Conservation (phyloP, 2,113 vertebrate genomes). For the Isurus oxyrinchus region DNA sequence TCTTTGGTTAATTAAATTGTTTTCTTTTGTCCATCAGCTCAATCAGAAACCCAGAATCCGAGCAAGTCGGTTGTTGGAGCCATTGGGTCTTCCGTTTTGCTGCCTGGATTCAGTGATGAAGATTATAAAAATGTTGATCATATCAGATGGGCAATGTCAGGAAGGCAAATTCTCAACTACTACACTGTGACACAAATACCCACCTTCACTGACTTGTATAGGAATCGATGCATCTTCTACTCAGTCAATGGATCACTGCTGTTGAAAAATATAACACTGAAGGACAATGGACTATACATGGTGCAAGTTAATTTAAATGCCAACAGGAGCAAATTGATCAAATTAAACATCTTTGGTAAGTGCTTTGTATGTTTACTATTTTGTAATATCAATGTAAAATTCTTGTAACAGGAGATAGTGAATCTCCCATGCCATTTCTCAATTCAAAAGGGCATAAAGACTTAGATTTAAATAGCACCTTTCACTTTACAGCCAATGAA, state of each 20-base stretch:
- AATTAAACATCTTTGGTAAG: neutral
- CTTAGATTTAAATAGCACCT: neutral
- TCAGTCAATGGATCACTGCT: neutral
- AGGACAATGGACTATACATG: neutral
- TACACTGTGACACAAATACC: neutral
- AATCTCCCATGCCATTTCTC: neutral
- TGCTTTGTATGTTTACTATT: neutral
- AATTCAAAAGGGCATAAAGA: neutral
- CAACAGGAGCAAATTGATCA: neutral
- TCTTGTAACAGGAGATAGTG: neutral
- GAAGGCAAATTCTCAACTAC: neutral
- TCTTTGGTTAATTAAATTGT: neutral
- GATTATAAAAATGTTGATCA: neutral
- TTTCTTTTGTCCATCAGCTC: neutral
- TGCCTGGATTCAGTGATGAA: neutral
- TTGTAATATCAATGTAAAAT: neutral
- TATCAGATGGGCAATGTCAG: neutral
- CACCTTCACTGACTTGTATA: neutral
- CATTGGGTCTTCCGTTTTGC: neutral
- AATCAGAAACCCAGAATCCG: neutral
- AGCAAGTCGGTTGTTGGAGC: neutral
- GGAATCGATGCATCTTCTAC: neutral
- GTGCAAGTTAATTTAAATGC: neutral
- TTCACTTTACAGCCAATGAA: neutral
- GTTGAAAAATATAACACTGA: neutral